These are phyloP conservation scores for Stomorhina lunata DNA, from an alignment of 2,888 invertebrate species.

Conservation along the genomic window DNA sequence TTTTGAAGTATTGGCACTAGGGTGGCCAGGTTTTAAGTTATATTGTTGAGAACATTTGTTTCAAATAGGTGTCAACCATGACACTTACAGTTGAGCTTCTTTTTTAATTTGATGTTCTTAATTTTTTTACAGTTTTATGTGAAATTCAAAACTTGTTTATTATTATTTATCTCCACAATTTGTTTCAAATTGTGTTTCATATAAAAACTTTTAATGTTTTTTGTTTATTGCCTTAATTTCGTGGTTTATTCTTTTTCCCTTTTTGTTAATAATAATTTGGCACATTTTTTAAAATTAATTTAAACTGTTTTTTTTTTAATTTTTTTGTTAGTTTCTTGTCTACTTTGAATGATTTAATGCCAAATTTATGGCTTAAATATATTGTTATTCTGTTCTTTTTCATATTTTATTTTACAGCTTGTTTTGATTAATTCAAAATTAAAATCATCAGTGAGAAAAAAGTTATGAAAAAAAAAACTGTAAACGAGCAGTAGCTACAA, in stretches of 20 bases:
- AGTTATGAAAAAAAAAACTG: conserved; percentile 10
- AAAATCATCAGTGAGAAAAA: conserved; percentile 7
- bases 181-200: conserved; percentile 40
- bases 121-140: conserved; percentile 15
- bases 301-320: conserved; percentile 67
- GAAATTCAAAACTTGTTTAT: conserved; percentile 71
- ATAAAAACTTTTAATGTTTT: conserved; percentile 27
- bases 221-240: background rate
- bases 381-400: background rate
- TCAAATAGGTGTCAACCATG: background rate
- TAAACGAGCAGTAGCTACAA: background rate
- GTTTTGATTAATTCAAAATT: conserved; percentile 25
- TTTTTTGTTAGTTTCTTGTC: conserved; percentile 38
- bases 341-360: conserved; percentile 21
- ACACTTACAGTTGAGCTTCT: background rate
- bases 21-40: background rate
- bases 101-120: background rate
- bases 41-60: no score
- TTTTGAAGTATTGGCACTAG: background rate
- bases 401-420: background rate
- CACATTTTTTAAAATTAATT: conserved; percentile 70
- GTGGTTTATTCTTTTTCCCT: conserved; percentile 22
- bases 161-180: conserved; percentile 41
- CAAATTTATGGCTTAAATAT: conserved; percentile 5
- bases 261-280: conserved; percentile 67